Conservation (phyloP, 2,888 invertebrate genomes). For the Pyrocoelia pectoralis region DNA sequence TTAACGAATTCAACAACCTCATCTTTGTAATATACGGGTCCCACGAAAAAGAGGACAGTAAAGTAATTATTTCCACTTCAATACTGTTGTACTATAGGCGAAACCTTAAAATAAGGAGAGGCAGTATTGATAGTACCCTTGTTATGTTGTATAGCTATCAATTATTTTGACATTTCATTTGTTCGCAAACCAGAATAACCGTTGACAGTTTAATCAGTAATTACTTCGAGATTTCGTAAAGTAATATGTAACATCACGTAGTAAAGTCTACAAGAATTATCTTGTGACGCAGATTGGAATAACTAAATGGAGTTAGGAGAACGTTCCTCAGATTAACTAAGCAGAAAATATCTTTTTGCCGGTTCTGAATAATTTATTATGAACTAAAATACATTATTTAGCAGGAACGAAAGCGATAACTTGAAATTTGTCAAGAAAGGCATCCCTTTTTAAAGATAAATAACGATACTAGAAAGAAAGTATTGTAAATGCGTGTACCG, state of each 20-base stretch:
- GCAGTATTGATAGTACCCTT: no score
- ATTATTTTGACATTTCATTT: no score
- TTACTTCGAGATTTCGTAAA: neutral
- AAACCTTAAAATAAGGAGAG: no score
- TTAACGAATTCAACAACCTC: no score
- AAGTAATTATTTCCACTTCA: no score
- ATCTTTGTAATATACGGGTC: no score
- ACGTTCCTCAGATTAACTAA: constrained; percentile 3
- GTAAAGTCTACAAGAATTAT: neutral
- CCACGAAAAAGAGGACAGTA: no score
- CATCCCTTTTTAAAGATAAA: constrained; percentile 18
- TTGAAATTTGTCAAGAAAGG: constrained; percentile 16
- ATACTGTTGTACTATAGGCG: no score
- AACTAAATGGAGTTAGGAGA: neutral
- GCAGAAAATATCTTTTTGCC: constrained; percentile 13
- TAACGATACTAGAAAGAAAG: constrained; percentile 23
- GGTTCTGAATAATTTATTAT: constrained; percentile 16
- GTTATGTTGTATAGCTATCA: no score
- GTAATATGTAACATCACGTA: neutral
- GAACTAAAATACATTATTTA: constrained; percentile 11
- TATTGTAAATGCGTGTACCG: no score
- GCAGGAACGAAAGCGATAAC: constrained; percentile 15
- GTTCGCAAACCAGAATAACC: no score
- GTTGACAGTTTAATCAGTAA: neutral
- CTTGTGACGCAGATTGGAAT: neutral